A percentile compares a stretch with the other conserved stretches of the same genome.
Evolutionary conservation across 2,113 vertebrate species (phyloP).

Genomic region (Cardinalis cardinalis): DNA sequence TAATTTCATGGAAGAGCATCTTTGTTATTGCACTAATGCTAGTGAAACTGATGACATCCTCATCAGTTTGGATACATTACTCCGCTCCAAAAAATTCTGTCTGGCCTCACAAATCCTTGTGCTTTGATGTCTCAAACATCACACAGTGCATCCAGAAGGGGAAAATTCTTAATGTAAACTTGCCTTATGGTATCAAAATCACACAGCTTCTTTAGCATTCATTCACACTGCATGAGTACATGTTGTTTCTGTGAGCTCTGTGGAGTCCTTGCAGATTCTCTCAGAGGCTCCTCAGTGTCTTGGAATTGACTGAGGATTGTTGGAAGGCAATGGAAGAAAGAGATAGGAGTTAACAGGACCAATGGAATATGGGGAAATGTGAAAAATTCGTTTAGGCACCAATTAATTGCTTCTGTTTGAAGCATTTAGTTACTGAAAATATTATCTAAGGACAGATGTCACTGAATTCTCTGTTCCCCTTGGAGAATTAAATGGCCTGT

Average conservation of each 20-base stretch:
- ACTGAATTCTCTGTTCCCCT: neutral
- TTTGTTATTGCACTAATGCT: constrained; percentile 29
- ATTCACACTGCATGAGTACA: neutral
- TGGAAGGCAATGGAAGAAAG: neutral
- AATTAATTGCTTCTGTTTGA: neutral
- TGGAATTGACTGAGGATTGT: neutral
- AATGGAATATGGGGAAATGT: neutral
- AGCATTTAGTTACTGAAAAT: neutral
- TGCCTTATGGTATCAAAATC: neutral
- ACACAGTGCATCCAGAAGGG: neutral
- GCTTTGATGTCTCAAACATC: neutral
- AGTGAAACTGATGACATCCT: neutral
- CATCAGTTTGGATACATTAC: neutral
- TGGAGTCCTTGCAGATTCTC: neutral
- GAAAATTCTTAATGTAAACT: neutral
- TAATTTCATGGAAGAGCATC: constrained; percentile 30
- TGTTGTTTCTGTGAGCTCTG: neutral
- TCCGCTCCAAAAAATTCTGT: neutral
- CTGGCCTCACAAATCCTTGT: neutral
- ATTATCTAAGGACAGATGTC: neutral
- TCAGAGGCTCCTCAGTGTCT: neutral
- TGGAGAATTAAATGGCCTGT: neutral
- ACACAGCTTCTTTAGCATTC: neutral
- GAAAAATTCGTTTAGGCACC: neutral
- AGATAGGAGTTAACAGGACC: neutral